Evolutionary conservation across 2,797 vertebrate species (phyloP).

Genomic region (Takifugu ocellatus): DNA sequence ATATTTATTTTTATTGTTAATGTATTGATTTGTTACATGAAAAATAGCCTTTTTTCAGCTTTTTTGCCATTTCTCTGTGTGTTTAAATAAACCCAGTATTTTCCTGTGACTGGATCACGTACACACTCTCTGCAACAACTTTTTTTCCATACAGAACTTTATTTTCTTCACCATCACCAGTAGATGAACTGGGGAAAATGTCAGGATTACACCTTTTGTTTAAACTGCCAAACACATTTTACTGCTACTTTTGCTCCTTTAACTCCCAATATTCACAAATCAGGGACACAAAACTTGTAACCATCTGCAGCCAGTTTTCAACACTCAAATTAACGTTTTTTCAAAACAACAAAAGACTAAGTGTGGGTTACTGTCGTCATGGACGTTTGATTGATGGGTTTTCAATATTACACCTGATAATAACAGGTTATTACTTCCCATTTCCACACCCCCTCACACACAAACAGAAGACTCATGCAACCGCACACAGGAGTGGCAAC

Average conservation of each 20-base stretch:
- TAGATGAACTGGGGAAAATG: no score
- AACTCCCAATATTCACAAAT: no score
- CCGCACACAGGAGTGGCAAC: slow-evolving; percentile 32
- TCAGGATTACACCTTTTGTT: no score
- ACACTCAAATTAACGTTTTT: no score
- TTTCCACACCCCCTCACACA: slow-evolving; percentile 46
- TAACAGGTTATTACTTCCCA: slow-evolving; percentile 46
- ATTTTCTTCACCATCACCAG: no score
- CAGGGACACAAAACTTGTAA: no score
- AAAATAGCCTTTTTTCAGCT: slow-evolving; percentile 42
- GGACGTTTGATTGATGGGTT: not conserved
- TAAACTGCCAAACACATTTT: no score
- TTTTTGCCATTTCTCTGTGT: slow-evolving; percentile 1
- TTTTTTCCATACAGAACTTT: not conserved
- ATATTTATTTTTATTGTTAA: slow-evolving; percentile 77
- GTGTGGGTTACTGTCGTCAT: not conserved
- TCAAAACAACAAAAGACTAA: no score
- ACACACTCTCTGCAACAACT: slow-evolving; percentile 9
- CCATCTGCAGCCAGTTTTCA: no score
- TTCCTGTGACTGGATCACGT: slow-evolving; percentile 22
- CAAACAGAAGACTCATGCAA: slow-evolving; percentile 35
- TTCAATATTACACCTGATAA: slow-evolving; percentile 35
- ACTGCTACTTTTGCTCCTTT: no score
- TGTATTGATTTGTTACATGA: slow-evolving; percentile 71
- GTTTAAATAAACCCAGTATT: slow-evolving; percentile 66